These are phyloP conservation scores for Ochotona curzoniae DNA, from an alignment of 2,113 vertebrate species.

Conservation along the genomic window DNA sequence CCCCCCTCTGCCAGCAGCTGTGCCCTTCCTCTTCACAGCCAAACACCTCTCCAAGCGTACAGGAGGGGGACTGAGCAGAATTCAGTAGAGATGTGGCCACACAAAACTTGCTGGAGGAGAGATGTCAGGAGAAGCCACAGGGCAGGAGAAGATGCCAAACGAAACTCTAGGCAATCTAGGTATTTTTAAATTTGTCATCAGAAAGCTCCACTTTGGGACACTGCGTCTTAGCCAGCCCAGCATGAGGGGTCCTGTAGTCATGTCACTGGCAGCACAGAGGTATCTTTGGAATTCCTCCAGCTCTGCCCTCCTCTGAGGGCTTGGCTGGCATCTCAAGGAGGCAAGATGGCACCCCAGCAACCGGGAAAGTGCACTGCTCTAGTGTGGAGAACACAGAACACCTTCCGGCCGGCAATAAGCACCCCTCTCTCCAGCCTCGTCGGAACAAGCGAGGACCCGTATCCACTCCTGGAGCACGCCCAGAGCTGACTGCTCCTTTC, in stretches of 20 bases:
- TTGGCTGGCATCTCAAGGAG: neutral
- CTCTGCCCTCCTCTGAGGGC: neutral
- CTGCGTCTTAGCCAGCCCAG: neutral
- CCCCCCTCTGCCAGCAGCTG: neutral
- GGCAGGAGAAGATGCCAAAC: neutral
- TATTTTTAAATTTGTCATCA: constrained; percentile 28
- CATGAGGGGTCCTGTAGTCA: neutral
- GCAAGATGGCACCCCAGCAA: neutral
- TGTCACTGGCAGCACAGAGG: neutral
- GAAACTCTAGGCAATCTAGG: constrained; percentile 44
- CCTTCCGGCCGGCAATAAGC: neutral
- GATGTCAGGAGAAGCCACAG: neutral
- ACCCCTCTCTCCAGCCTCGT: neutral
- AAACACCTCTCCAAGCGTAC: neutral
- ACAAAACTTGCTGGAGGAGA: neutral
- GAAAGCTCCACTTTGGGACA: neutral
- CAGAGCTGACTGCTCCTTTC: neutral
- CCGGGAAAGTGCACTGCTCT: neutral
- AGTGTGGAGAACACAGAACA: neutral
- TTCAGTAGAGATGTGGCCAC: neutral
- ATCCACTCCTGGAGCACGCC: neutral
- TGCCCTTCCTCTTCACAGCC: neutral
- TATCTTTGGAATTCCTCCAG: neutral
- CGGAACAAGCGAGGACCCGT: neutral
- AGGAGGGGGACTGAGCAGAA: neutral